Evolutionary conservation across 23 tunicate genomes (phyloP).

Genomic region (Corella eumyota): DNA sequence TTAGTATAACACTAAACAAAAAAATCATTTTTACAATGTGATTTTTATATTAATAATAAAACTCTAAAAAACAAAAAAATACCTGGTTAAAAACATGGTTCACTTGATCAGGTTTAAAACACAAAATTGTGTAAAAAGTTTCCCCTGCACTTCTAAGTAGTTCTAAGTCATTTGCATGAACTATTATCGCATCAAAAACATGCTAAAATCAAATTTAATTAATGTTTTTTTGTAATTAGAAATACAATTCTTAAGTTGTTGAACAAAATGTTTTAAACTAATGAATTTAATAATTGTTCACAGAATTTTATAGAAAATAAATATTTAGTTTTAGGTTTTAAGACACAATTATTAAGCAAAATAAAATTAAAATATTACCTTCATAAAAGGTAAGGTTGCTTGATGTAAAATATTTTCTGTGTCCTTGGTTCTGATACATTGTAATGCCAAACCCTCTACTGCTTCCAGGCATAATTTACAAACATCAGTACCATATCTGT

Average conservation of each 20-base stretch:
- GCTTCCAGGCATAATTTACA: slow-evolving; percentile 80
- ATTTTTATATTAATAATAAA: background rate
- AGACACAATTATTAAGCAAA: no score
- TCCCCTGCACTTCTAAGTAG: slow-evolving; percentile 49
- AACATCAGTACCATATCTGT: slow-evolving; percentile 56
- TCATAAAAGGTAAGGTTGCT: slow-evolving; percentile 8
- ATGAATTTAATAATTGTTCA: no score
- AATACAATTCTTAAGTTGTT: no score
- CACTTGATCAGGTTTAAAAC: slow-evolving; percentile 25
- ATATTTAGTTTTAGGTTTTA: no score
- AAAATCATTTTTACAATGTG: no score
- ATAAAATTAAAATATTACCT: slow-evolving; percentile 1
- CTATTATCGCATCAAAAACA: slow-evolving; percentile 60
- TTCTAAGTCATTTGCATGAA: slow-evolving; percentile 64
- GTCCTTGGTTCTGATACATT: slow-evolving; percentile 12
- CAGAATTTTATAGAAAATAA: no score
- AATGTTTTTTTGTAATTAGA: no score
- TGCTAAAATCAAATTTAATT: slow-evolving; percentile 13
- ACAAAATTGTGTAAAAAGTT: slow-evolving; percentile 47
- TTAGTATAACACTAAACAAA: no score
- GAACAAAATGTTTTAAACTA: no score
- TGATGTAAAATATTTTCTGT: no score
- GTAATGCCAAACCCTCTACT: slow-evolving; percentile 23
- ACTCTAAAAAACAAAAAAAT: background rate
- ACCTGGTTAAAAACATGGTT: slow-evolving; percentile 23